Percentiles rank a stretch among this genome's conserved stretches.
These are phyloP conservation scores for Heterodera filipjevi DNA, from an alignment of 2,888 invertebrate species.

Conservation along the genomic window DNA sequence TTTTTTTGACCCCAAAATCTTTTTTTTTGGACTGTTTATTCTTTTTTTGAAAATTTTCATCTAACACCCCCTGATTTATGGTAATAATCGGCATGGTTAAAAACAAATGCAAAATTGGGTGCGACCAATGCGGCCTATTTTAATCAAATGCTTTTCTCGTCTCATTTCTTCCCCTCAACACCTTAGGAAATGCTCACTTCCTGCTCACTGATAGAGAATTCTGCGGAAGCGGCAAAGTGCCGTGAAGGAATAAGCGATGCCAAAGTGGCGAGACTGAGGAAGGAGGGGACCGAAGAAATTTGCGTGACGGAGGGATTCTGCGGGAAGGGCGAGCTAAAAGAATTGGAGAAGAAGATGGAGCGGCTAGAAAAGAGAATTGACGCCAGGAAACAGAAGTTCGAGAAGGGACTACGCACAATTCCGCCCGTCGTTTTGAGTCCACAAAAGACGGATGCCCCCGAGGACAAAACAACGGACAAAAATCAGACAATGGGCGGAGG, in stretches of 20 bases:
- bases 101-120: no score
- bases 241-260: neutral
- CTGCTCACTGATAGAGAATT: neutral
- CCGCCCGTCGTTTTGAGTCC: neutral
- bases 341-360: neutral
- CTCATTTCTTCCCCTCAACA: neutral
- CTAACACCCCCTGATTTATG: no score
- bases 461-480: neutral
- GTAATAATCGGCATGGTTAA: no score
- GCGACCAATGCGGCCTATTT: no score
- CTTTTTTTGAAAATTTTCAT: no score
- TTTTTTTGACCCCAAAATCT: no score
- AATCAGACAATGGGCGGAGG: neutral
- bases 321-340: neutral
- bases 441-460: neutral
- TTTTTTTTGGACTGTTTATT: no score
- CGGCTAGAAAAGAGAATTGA: neutral
- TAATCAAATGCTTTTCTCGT: no score
- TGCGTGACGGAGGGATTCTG: conserved; percentile 15
- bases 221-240: neutral
- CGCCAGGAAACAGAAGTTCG: conserved; percentile 10
- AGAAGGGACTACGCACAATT: conserved; percentile 2
- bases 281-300: neutral
- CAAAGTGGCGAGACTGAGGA: conserved; percentile 4
- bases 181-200: conserved; percentile 3